Evolutionary conservation across 2,888 invertebrate species (phyloP).

Genomic region (Galeopsomyia nigrocyanea): DNA sequence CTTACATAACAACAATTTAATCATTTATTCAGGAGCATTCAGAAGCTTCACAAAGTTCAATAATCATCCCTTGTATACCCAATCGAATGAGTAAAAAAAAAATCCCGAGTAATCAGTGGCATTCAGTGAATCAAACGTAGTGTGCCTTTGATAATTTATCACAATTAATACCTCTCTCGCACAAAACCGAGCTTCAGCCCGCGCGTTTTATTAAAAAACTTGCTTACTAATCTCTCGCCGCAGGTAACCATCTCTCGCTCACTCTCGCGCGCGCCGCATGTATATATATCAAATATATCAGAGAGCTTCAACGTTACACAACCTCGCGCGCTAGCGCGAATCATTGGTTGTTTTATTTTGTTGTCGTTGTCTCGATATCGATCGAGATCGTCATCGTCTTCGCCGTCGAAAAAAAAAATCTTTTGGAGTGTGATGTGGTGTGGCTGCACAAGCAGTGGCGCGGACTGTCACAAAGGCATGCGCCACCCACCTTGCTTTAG

Average conservation of each 20-base stretch:
- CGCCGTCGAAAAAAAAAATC: constrained; percentile 56
- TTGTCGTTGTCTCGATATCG: constrained; percentile 14
- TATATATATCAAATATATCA: constrained; percentile 9
- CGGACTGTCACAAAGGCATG: constrained; percentile 69
- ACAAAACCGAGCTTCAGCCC: neutral
- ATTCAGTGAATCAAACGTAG: neutral
- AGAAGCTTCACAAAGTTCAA: too few species aligned
- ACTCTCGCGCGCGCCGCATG: neutral
- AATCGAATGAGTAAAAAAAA: constrained; percentile 1
- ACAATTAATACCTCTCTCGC: constrained; percentile 31
- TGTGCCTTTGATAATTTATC: constrained; percentile 28
- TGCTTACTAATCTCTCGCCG: constrained; percentile 41
- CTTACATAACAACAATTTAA: too few species aligned
- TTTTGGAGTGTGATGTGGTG: neutral
- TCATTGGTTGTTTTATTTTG: constrained; percentile 3
- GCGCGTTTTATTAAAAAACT: constrained; percentile 45
- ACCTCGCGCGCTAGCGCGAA: too few species aligned
- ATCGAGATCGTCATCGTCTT: constrained; percentile 63
- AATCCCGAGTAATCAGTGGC: constrained; percentile 3
- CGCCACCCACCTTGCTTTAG: constrained; percentile 67
- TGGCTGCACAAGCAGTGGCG: constrained; percentile 51
- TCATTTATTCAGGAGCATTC: too few species aligned
- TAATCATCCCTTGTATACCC: too few species aligned
- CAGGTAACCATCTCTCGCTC: constrained; percentile 18
- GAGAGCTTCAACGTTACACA: neutral